These are phyloP conservation scores for Cyprinus carpio DNA, from an alignment of 2,113 vertebrate species.

Conservation along the genomic window DNA sequence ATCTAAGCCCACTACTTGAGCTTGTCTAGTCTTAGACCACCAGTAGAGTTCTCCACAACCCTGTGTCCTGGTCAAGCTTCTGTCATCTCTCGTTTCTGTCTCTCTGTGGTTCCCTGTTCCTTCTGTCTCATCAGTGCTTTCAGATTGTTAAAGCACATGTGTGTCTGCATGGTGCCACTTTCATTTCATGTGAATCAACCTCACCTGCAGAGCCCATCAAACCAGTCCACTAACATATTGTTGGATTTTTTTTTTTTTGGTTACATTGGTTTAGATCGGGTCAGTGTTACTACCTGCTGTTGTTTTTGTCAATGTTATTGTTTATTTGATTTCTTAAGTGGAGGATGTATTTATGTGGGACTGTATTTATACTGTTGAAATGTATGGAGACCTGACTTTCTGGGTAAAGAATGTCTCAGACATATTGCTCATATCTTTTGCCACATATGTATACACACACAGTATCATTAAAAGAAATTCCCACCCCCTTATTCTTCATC, in stretches of 20 bases:
- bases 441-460: background rate
- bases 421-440: constrained; percentile 22
- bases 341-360: constrained; percentile 53
- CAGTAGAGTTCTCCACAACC: background rate
- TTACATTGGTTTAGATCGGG: constrained; percentile 28
- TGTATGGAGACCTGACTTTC: constrained; percentile 21
- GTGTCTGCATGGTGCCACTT: background rate
- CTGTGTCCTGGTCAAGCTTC: background rate
- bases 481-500: background rate
- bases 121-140: constrained; percentile 35
- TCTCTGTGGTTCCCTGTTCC: background rate
- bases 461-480: constrained; percentile 27
- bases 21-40: constrained; percentile 13
- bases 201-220: constrained; percentile 22
- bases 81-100: constrained; percentile 12
- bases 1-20: constrained; percentile 28
- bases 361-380: constrained; percentile 53
- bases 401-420: constrained; percentile 25
- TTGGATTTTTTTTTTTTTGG: constrained; percentile 10
- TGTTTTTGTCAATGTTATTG: constrained; percentile 1
- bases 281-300: constrained; percentile 42
- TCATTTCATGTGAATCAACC: constrained; percentile 7
- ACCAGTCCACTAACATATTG: background rate
- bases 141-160: constrained; percentile 24
- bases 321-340: background rate